Evolutionary conservation across 1,140 invertebrate species (phyloP), one percentile per base, ranked within the genome.

Genomic region (Holcopasites calliopsidis): DNA sequence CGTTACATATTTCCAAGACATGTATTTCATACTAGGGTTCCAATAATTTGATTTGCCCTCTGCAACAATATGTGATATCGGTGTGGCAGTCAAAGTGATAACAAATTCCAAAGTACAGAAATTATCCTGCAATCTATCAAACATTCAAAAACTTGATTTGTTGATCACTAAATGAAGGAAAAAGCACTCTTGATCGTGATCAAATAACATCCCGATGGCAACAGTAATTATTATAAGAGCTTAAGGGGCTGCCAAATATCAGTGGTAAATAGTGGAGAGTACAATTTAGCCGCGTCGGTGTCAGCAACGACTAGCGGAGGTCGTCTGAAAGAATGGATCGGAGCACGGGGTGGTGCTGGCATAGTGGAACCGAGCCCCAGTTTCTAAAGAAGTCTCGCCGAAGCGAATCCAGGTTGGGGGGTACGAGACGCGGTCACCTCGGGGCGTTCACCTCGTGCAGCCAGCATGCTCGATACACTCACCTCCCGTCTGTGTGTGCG

Each of bases 401-500:
- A 54, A 65, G 54, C 21, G 35, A n/a, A 16, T 28, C 50, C 65
- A 55, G 65, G 65, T 50, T 70, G 82, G 68, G 70, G 82, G 79
- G 82, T 76, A 80, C 77, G 85, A 82, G 87, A 87, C 72, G 83
- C 86, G 86, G 87, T 87, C 86, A 86, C 79, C 79, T 75, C 57
- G 68, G 87, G 83, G 42, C 85, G 77, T 87, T 87, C 80, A 88
- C 84, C 87, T 79, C 80, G 75, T 76, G 64, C 76, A 83, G 61
- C 61, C 79, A 79, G 80, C 82, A 72, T 79, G 82, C 85, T 87
- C 85, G 80, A 87, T 86, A 86, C 62, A 65, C 54, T 55, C 71
- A 57, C 65, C 52, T 33, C 50, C 21, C 52, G 40, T 47, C 21
- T 52, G 54, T 49, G 58, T 68, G 76, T 73, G 66, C 28, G 61